Evolutionary conservation across 2,113 vertebrate species (phyloP).

Genomic region (Sardina pilchardus): DNA sequence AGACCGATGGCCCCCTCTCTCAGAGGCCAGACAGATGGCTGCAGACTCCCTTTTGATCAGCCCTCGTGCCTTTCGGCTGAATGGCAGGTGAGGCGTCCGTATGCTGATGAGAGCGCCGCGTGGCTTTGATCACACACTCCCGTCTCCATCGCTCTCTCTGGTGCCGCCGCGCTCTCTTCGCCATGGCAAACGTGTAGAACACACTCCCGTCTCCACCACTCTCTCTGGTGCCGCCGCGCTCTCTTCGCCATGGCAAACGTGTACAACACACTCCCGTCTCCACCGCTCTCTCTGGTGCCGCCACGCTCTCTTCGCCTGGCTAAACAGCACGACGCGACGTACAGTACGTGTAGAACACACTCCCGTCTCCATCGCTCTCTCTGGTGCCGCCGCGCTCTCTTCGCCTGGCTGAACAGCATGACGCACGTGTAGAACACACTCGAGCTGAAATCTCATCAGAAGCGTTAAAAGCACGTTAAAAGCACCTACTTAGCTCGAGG

Average conservation of each 20-base stretch:
- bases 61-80: constrained; percentile 58
- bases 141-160: constrained; percentile 62
- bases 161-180: constrained; percentile 66
- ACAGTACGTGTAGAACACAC: no score
- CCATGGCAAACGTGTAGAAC: no score
- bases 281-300: constrained; percentile 63
- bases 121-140: constrained; percentile 72
- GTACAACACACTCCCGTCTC: constrained; percentile 67
- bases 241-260: no score
- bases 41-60: constrained; percentile 28
- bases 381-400: constrained; percentile 63
- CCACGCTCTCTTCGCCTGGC: no score
- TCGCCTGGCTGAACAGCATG: no score
- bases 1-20: neutral
- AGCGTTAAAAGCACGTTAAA: neutral
- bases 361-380: constrained; percentile 66
- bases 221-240: constrained; percentile 62
- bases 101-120: constrained; percentile 58
- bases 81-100: constrained; percentile 52
- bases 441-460: neutral
- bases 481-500: neutral
- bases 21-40: constrained; percentile 45
- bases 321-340: no score
- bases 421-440: no score
- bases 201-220: constrained; percentile 68